Conservation (phyloP, 2,888 invertebrate genomes). For the Spatulosminthurus flaviceps region DNA sequence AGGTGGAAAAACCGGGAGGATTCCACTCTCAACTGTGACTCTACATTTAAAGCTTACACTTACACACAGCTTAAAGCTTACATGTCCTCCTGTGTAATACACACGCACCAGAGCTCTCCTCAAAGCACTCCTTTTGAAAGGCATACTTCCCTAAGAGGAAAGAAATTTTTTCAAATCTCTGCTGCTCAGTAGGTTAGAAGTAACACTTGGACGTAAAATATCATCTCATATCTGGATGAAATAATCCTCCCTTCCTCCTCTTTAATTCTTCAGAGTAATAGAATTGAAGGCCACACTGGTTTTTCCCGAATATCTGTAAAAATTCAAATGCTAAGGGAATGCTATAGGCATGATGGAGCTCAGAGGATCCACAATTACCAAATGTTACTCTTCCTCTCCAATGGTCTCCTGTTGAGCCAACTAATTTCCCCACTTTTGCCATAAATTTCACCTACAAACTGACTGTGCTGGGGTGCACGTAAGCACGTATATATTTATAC, state of each 20-base stretch:
- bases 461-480: not conserved
- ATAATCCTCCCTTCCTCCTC: too few relatives aligned
- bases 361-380: constrained; percentile 2
- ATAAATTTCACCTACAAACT: constrained; percentile 49
- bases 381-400: constrained; percentile 39
- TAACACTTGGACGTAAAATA: too few relatives aligned
- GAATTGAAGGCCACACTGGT: too few relatives aligned
- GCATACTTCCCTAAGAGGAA: too few relatives aligned
- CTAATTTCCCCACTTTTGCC: constrained; percentile 55
- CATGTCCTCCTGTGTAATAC: too few relatives aligned
- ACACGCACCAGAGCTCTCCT: too few relatives aligned
- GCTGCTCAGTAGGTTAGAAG: too few relatives aligned
- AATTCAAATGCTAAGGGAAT: not conserved
- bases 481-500: not conserved
- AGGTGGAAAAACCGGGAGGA: constrained; percentile 52
- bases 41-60: not conserved
- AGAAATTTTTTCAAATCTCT: too few relatives aligned
- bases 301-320: not conserved
- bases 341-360: not conserved
- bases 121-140: too few relatives aligned
- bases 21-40: constrained; percentile 21
- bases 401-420: constrained; percentile 52
- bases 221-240: too few relatives aligned
- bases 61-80: too few relatives aligned
- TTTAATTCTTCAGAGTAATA: too few relatives aligned